Evolutionary conservation across 2,797 vertebrate species (phyloP), one percentile per base, ranked within the genome.

Genomic region (Tragopan temminckii): DNA sequence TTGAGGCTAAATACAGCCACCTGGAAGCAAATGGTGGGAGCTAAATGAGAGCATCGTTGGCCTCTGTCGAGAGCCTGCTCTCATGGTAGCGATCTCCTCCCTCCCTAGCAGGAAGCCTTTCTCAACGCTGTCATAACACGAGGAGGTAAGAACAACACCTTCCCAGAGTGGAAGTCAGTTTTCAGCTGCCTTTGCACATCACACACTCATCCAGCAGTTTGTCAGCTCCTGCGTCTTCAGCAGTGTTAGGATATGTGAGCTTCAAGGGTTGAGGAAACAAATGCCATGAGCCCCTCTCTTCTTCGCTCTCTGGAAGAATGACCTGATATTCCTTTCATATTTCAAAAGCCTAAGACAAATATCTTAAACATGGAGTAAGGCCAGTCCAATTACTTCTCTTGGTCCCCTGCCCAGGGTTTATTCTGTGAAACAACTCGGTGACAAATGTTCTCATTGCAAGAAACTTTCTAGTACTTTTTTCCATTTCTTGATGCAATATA

Each of bases 361-460:
- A 87, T 94, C 94, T 95, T 94, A 95, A 95, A 88, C 74, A 68
- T 96, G 96, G 96, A 94, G 62, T 70, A 4, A 6, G 50, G 88
- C 91, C 96, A 97, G 91, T 92, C 62, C 75, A 97, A 86, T 97
- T 97, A 95, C 93, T 97, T 97, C 94, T 80, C 80, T 97, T 98
- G 96, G 95, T 96, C 75, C 35, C 9, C 5, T 95, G 94, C 95
- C 96, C 95, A 91, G 94, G 86, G 52, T 94, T 97, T 83, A 91
- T 97, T 97, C 96, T 88, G 8, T 97, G 91, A 97, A 97, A 95
- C 77, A 95, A 92, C 81, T 94, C 92, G 64, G 86, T 96, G 97
- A 97, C 91, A 97, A 97, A 96, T 95, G 69, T 93, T 97, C 95
- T 94, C 80, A 76, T 77, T 95, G 66, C 35, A 4, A 97, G 94